Evolutionary conservation across 2,888 invertebrate species (phyloP), one percentile per base, ranked within the genome.

Genomic region (Amphipyra tragopoginis): DNA sequence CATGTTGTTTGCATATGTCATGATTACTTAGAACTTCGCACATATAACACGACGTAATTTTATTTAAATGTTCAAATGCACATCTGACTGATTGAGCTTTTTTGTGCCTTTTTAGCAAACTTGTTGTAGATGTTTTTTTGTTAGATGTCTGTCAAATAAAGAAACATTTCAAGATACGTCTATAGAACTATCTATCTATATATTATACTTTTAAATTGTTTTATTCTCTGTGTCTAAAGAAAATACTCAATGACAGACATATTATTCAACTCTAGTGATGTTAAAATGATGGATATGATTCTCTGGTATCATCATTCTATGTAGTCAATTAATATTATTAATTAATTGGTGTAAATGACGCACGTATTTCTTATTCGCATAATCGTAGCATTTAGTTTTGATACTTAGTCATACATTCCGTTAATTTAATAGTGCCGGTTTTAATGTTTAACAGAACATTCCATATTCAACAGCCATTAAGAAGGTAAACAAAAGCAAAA

Each of bases 11-110:
- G 55, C 55, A 52, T 52, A 52, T 39, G 29, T 43, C 49, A 66
- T 48, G 51, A 71, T 60, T 70, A 70, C 65, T 52, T 39, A 60
- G 8, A 71, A 65, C 44, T 60, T 36, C 36, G 36, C 29, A 11
- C 50, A 48, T 54, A 44, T 33, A 36, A 52, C 15, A 63, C 15
- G 43, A 43, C 50, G 39, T 13, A 11, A 60, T 14, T 53, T 14
- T 21, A 40, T 36, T 36, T 29, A 29, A 50, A 62, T 54, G 21
- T 47, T 26, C 38, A 8, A 57, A 49, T 55, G 50, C 47, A 45
- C 34, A 50, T 15, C 26, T 44, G 47, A 44, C 21, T 50, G 34
- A 36, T 36, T 21, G 47, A 33, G 14, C 14, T 34, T 49, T 42
- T 48, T n/a, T n/a, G n/a, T 43, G 2, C 11, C 7, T 38, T 54